Evolutionary conservation across 1,140 invertebrate species (phyloP).

Genomic region (Scaptomyza montana): DNA sequence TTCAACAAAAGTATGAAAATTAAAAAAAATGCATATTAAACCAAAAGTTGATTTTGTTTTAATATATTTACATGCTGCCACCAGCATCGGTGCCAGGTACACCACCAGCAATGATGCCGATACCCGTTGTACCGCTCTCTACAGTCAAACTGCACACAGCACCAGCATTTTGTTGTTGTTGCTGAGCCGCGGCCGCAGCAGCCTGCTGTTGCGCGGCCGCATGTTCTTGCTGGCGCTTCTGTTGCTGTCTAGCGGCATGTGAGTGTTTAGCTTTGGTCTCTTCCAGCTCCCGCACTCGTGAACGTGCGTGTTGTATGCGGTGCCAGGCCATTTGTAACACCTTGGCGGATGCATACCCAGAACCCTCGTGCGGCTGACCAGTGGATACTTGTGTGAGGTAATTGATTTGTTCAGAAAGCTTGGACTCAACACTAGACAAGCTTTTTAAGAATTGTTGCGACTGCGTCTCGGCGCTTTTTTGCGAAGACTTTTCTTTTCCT

Average conservation of each 20-base stretch:
- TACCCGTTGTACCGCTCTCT: not conserved
- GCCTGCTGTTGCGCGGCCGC: constrained; percentile 61
- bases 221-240: constrained; percentile 73
- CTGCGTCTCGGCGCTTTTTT: constrained; percentile 96
- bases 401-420: constrained; percentile 96
- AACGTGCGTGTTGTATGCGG: constrained; percentile 94
- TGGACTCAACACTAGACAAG: constrained; percentile 93
- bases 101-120: constrained; percentile 1
- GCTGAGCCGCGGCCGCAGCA: constrained; percentile 55
- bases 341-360: constrained; percentile 97
- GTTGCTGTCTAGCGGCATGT: constrained; percentile 84
- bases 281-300: constrained; percentile 93
- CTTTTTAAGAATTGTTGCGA: constrained; percentile 96
- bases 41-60: constrained; percentile 1
- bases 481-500: constrained; percentile 96
- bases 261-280: constrained; percentile 90
- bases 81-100: constrained; percentile 26
- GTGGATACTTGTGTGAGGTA: constrained; percentile 98
- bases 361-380: constrained; percentile 97
- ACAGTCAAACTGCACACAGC: not conserved
- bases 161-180: constrained; percentile 17
- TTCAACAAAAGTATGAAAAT: too few species aligned
- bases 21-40: too few species aligned
- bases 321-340: constrained; percentile 98
- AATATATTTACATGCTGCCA: constrained; percentile 49